These are phyloP conservation scores for Heterodera filipjevi DNA, from an alignment of 2,888 invertebrate species.

Conservation along the genomic window DNA sequence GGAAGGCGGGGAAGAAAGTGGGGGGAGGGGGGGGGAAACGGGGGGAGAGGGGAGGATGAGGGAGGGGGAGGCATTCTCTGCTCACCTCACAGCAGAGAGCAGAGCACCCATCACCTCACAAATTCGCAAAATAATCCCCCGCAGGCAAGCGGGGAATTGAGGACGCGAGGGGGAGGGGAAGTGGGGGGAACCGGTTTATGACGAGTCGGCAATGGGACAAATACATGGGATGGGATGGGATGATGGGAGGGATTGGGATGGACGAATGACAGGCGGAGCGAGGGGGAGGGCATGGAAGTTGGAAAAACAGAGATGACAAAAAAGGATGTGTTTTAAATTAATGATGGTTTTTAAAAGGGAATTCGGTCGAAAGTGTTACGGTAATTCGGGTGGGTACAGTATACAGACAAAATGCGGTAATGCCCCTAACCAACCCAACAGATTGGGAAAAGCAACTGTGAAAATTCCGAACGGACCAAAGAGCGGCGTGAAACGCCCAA, in stretches of 20 bases:
- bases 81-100: not conserved
- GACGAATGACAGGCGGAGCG: not conserved
- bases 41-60: not conserved
- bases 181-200: not conserved
- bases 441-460: too few species aligned
- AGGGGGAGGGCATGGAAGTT: not conserved
- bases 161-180: not conserved
- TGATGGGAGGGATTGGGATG: not conserved
- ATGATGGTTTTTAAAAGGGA: too few species aligned
- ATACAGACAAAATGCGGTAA: too few species aligned
- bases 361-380: too few species aligned
- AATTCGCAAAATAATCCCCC: constrained; percentile 6
- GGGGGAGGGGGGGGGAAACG: not conserved
- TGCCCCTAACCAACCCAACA: too few species aligned
- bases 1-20: not conserved
- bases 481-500: too few species aligned
- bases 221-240: not conserved
- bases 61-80: not conserved
- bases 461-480: too few species aligned
- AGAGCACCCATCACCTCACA: not conserved
- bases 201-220: not conserved
- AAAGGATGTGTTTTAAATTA: too few species aligned
- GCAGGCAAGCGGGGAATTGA: not conserved
- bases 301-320: not conserved
- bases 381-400: too few species aligned